Percentiles rank a stretch among this genome's conserved stretches.
Evolutionary conservation across 2,888 invertebrate species (phyloP).

Genomic region (Drosophila helvetica): DNA sequence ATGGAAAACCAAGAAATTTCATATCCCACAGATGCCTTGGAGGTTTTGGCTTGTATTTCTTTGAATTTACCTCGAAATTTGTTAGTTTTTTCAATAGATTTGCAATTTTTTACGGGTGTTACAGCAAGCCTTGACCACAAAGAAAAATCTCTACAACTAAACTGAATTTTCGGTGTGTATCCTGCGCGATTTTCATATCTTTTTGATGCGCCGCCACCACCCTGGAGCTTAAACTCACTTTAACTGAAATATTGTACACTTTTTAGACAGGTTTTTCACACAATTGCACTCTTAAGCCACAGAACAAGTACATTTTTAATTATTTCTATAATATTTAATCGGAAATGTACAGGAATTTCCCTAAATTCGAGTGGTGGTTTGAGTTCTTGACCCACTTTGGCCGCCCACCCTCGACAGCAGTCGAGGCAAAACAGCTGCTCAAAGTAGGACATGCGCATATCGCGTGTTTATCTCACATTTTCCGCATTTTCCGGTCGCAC

Average conservation of each 20-base stretch:
- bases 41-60: conserved; percentile 2
- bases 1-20: conserved; percentile 24
- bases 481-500: conserved; percentile 39
- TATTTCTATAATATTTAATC: not conserved
- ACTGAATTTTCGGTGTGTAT: conserved; percentile 68
- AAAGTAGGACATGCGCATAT: conserved; percentile 66
- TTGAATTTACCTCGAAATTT: conserved; percentile 81
- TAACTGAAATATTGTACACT: not conserved
- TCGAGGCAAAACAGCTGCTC: conserved; percentile 57
- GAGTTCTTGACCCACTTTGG: conserved; percentile 66
- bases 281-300: not conserved
- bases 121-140: conserved; percentile 70
- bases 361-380: conserved; percentile 18
- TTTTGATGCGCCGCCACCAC: conserved; percentile 18
- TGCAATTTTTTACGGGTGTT: conserved; percentile 82
- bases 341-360: conserved; percentile 19
- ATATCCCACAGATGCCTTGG: conserved; percentile 1
- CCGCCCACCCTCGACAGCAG: conserved; percentile 39
- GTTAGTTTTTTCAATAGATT: conserved; percentile 83
- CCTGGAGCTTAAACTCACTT: not conserved
- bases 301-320: not conserved
- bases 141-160: conserved; percentile 79
- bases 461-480: conserved; percentile 55
- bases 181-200: conserved; percentile 56
- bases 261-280: not conserved